phyloP scores from a whole-genome alignment of 1,140 invertebrate genomes.

The Lepeophtheirus salmonis region DNA sequence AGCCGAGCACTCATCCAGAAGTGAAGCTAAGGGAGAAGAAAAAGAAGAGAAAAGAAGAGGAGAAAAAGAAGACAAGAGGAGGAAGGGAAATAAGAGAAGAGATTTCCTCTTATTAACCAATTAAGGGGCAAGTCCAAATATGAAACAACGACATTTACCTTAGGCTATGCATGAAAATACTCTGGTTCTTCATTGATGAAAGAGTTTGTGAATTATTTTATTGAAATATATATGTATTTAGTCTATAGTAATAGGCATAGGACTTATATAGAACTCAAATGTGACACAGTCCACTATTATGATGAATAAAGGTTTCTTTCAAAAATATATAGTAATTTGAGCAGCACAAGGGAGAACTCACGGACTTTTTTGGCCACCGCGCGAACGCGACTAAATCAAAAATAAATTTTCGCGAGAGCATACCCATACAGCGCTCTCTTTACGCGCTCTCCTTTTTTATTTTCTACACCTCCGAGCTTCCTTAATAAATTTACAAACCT shows the following conservation, averaged over 20 bases:
- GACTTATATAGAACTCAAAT: not conserved
- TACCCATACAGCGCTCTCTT: not conserved
- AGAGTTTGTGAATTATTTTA: not conserved
- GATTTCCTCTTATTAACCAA: no score
- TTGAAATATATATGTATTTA: not conserved
- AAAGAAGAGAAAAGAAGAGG: not conserved
- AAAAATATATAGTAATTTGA: not conserved
- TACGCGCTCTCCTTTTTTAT: no score
- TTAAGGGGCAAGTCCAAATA: no score
- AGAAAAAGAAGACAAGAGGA: not conserved
- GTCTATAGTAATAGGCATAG: not conserved
- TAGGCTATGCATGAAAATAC: no score
- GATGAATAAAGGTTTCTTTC: not conserved
- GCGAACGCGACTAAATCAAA: not conserved
- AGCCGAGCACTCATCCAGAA: no score
- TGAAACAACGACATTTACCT: no score
- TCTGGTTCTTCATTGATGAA: not conserved
- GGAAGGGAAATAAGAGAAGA: not conserved
- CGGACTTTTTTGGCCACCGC: not conserved
- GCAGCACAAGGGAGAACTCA: no score
- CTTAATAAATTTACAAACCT: no score
- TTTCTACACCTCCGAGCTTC: no score
- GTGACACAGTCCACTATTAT: not conserved
- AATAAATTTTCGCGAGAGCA: not conserved
- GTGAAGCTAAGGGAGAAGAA: not conserved